Evolutionary conservation across 2,888 invertebrate genomes (phyloP).

Genomic region (Drosophila affinis): DNA sequence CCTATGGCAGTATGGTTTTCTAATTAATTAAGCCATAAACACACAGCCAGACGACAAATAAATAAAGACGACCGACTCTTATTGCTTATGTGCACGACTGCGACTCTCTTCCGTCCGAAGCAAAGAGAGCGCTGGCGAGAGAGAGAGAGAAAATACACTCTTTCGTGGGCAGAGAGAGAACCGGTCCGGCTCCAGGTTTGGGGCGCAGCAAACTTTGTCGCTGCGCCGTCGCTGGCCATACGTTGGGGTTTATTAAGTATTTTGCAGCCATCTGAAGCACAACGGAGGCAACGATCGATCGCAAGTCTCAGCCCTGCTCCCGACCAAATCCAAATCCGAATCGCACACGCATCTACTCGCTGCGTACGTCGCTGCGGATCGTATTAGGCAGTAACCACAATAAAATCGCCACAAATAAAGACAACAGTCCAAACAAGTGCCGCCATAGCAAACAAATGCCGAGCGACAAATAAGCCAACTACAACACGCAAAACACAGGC

Average conservation of each 20-base stretch:
- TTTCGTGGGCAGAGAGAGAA: conserved; percentile 15
- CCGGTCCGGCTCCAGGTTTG: conserved; percentile 74
- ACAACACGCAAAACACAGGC: conserved; percentile 43
- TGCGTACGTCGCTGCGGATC: conserved; percentile 38
- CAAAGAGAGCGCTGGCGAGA: conserved; percentile 6
- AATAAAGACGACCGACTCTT: conserved; percentile 16
- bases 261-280: conserved; percentile 84
- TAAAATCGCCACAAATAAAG: conserved; percentile 67
- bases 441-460: conserved; percentile 53
- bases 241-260: conserved; percentile 81
- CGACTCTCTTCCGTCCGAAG: conserved; percentile 3
- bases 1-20: conserved; percentile 32
- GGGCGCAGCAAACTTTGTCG: conserved; percentile 58
- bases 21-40: conserved; percentile 76
- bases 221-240: conserved; percentile 75
- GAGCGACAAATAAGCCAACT: conserved; percentile 63
- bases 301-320: conserved; percentile 52
- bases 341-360: conserved; percentile 8
- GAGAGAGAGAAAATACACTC: neutral
- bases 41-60: conserved; percentile 32
- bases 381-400: conserved; percentile 51
- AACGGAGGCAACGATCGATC: conserved; percentile 78
- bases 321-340: neutral
- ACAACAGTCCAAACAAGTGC: conserved; percentile 67
- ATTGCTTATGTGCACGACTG: neutral